Base-by-base conservation (phyloP, 1,140 invertebrate species). In the Oryzaephilus surinamensis region DNA sequence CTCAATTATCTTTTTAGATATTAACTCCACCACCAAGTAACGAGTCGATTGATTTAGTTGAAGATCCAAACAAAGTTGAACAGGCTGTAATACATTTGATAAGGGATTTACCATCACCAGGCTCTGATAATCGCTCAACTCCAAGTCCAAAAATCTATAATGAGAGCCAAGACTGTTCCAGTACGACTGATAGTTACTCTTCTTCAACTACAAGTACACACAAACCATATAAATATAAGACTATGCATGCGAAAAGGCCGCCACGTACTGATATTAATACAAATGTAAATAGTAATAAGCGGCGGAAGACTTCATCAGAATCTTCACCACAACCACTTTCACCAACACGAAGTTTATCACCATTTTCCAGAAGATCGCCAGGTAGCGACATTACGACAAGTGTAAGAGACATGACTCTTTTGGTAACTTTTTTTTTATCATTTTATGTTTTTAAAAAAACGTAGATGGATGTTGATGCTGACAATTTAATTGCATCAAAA, bases 1-100 rank as follows among this genome's bases (percentile, higher is more conserved):
- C 20, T 4, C 18, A 20, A 14, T 17, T 28, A 15, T 32, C 29
- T 37, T 30, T 37, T 29, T 37, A 15, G n/a, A 18, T 28, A 17
- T 21, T 15, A 6, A 8, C 7, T 5, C 3, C 10, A 24, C 7
- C 32, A 20, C 20, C 4, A 33, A 18, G 11, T 2, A 11, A 3
- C 13, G 34, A 44, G 18, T 24, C 32, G 19, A 20, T 27, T 4
- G 23, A 55, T 12, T 68, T 62, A 7, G 67, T 78, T 0, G 77
- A 82, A 51, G 77, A 84, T 61, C 75, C 77, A 0, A 55, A 63
- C 2, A 62, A 77, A 38, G 48, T 84, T 4, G 75, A 83, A 44
- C 66, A 72, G 38, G 79, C 75, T 0, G 75, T 85, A 11, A 64
- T 73, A 3, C 66, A 77, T 33, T 55, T 85, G n/a, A 74, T 85